A percentile compares a stretch with the other conserved stretches of the same genome.
These are phyloP conservation scores for Gerris buenoi DNA, from an alignment of 1,140 invertebrate genomes.

Conservation along the genomic window DNA sequence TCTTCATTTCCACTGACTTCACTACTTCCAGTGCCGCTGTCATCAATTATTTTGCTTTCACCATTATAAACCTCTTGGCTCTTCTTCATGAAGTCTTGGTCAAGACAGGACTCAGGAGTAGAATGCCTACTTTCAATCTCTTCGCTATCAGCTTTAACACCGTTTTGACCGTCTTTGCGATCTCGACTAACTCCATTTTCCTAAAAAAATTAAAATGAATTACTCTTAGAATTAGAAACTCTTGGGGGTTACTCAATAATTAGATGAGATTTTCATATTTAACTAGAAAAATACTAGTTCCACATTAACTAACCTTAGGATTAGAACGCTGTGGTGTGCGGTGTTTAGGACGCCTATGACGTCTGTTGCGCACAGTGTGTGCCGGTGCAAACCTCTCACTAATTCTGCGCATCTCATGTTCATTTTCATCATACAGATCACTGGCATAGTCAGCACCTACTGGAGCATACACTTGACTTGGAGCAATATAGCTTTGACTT, in stretches of 20 bases:
- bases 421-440: conserved; percentile 28
- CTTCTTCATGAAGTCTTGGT: too few relatives aligned
- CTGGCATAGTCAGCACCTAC: conserved; percentile 16
- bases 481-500: neutral
- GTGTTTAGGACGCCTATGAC: conserved; percentile 10
- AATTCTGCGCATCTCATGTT: conserved; percentile 34
- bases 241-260: too few relatives aligned
- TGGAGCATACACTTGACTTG: neutral
- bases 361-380: neutral
- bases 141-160: neutral
- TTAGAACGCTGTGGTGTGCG: neutral
- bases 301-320: neutral
- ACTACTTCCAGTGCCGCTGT: too few relatives aligned
- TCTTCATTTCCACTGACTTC: too few relatives aligned
- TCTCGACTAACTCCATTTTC: too few relatives aligned
- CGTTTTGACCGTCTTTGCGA: too few relatives aligned
- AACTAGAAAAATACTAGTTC: too few relatives aligned
- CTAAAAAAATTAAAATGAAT: too few relatives aligned
- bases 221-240: too few relatives aligned
- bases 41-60: neutral
- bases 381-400: conserved; percentile 36
- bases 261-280: too few relatives aligned
- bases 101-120: neutral
- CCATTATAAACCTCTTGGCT: neutral
- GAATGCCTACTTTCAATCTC: neutral